phyloP scores from a whole-genome alignment of 2,113 vertebrate genomes.

The Entomyzon cyanotis region DNA sequence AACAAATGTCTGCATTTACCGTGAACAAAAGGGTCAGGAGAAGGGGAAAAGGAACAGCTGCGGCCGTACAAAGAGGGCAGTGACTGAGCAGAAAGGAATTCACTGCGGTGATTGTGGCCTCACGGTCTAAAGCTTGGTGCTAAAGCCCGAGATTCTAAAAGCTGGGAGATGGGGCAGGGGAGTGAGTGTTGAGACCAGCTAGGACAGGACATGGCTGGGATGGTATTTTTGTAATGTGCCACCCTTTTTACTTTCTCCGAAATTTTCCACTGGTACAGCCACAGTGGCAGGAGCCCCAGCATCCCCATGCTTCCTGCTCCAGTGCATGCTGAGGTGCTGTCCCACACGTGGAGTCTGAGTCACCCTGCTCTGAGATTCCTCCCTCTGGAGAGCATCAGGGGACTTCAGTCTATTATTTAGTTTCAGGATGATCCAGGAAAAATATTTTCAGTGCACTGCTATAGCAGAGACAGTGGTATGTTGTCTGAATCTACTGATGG shows the following conservation, averaged over 20 bases:
- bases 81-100: not conserved
- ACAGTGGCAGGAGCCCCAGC: not conserved
- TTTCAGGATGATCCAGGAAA: not conserved
- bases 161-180: not conserved
- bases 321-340: rapidly evolving
- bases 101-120: not conserved
- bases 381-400: not conserved
- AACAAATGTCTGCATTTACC: not conserved
- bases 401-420: not conserved
- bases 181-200: not conserved
- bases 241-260: not conserved
- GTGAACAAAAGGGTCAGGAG: not conserved
- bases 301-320: not conserved
- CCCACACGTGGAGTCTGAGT: not conserved
- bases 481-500: not conserved
- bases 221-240: not conserved
- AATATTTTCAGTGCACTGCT: not conserved
- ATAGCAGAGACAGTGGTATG: not conserved
- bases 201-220: not conserved
- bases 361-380: not conserved
- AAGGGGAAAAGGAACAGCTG: not conserved
- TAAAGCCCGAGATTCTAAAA: not conserved
- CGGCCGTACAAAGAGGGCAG: not conserved
- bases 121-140: not conserved
- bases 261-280: not conserved